These are phyloP conservation scores for Danio albolineatus DNA, from an alignment of 2,797 vertebrate species.

Conservation along the genomic window DNA sequence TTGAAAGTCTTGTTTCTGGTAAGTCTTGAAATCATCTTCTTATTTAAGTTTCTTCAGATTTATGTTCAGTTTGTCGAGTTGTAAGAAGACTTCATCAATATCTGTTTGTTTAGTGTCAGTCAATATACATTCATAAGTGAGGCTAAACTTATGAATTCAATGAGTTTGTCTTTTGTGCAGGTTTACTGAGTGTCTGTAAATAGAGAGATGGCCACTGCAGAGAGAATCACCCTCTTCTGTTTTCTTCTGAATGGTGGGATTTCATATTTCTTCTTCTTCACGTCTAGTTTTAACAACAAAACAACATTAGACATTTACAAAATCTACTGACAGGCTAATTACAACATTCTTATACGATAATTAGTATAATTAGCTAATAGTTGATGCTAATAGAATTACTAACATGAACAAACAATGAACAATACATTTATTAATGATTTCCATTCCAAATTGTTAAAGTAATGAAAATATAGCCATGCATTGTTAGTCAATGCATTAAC, in stretches of 20 bases:
- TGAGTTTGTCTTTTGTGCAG: not conserved
- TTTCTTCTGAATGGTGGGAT: slow-evolving; percentile 23
- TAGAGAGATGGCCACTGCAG: slow-evolving; percentile 5
- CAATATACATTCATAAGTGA: not conserved
- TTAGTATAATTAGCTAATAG: too few relatives aligned
- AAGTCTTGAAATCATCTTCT: not conserved
- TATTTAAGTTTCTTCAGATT: not conserved
- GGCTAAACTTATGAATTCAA: too few relatives aligned
- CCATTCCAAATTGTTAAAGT: too few relatives aligned
- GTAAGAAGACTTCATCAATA: not conserved
- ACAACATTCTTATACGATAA: too few relatives aligned
- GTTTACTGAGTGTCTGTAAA: not conserved
- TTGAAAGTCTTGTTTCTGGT: not conserved
- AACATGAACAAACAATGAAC: too few relatives aligned
- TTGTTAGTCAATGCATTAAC: too few relatives aligned
- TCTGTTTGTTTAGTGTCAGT: not conserved
- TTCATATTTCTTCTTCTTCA: not conserved
- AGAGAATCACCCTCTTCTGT: not conserved
- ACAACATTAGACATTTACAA: too few relatives aligned
- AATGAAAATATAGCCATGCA: too few relatives aligned
- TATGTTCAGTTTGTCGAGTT: not conserved
- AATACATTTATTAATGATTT: too few relatives aligned
- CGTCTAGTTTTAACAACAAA: not conserved
- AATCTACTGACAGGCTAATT: too few relatives aligned
- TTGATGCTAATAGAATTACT: too few relatives aligned